phyloP scores from a whole-genome alignment of 1,140 invertebrate species.

The Luehdorfia chinensis region DNA sequence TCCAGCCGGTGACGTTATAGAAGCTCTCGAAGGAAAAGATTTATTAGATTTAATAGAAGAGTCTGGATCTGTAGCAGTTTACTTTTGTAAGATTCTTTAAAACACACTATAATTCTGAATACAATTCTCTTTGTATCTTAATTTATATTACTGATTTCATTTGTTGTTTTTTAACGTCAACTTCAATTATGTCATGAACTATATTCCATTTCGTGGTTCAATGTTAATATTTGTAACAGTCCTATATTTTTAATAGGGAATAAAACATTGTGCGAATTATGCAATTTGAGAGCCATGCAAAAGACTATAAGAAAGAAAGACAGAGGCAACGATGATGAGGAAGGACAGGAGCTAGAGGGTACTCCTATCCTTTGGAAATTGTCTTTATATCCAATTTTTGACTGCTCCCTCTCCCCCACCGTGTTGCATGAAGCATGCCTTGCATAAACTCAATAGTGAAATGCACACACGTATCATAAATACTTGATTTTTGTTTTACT shows the following conservation, averaged over 20 bases:
- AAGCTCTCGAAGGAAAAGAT: conserved; percentile 90
- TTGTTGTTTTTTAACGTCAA: too few relatives aligned
- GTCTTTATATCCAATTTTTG: conserved; percentile 14
- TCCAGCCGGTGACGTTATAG: conserved; percentile 92
- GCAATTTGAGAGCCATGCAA: conserved; percentile 83
- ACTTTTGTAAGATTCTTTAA: conserved; percentile 90
- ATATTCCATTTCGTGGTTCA: too few relatives aligned
- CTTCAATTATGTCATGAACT: too few relatives aligned
- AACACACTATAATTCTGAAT: background rate
- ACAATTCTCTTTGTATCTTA: too few relatives aligned
- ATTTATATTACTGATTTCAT: too few relatives aligned
- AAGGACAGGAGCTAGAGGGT: conserved; percentile 72
- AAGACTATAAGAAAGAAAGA: conserved; percentile 82
- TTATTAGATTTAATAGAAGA: conserved; percentile 89
- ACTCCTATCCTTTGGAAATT: conserved; percentile 38
- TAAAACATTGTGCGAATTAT: conserved; percentile 90
- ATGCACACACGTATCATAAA: too few relatives aligned
- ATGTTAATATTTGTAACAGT: conserved; percentile 28
- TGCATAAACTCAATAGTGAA: conserved; percentile 9
- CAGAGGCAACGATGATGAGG: conserved; percentile 74
- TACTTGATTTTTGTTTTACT: too few relatives aligned
- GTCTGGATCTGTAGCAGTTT: conserved; percentile 91
- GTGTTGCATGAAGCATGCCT: conserved; percentile 25
- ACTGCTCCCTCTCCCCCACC: too few relatives aligned
- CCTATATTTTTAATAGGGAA: conserved; percentile 82